Conservation (phyloP, 2,113 vertebrate species). For the Bettongia penicillata region DNA sequence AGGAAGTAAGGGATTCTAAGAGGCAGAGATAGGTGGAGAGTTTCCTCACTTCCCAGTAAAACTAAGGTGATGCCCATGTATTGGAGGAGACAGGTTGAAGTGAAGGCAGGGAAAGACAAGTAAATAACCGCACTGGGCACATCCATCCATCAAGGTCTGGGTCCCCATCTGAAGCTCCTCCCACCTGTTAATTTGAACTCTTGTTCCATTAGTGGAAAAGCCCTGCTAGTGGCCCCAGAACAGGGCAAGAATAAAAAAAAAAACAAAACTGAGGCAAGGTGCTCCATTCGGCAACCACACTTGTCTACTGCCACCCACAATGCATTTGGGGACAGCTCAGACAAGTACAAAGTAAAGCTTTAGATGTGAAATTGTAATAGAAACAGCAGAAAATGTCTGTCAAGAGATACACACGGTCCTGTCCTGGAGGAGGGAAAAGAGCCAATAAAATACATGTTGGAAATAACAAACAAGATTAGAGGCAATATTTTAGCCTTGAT, state of each 20-base stretch:
- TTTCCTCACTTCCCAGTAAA: background rate
- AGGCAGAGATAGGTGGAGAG: background rate
- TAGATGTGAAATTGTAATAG: conserved; percentile 4
- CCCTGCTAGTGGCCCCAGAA: background rate
- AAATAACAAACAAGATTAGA: conserved; percentile 78
- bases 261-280: conserved; percentile 7
- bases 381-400: conserved; percentile 28
- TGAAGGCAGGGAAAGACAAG: background rate
- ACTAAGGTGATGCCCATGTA: background rate
- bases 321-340: rapidly evolving
- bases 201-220: background rate
- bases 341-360: background rate
- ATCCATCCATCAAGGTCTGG: background rate
- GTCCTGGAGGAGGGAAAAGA: conserved; percentile 41
- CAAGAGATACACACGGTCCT: conserved; percentile 18
- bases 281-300: background rate
- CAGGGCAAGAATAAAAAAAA: background rate
- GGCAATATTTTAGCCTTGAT: conserved; percentile 60
- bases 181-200: background rate
- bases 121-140: background rate
- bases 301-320: background rate
- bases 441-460: conserved; percentile 31
- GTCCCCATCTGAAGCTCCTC: background rate
- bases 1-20: background rate
- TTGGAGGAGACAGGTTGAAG: background rate